Evolutionary conservation across 2,113 vertebrate genomes (phyloP), one percentile per base, ranked within the genome.

Genomic region (Piliocolobus tephrosceles): DNA sequence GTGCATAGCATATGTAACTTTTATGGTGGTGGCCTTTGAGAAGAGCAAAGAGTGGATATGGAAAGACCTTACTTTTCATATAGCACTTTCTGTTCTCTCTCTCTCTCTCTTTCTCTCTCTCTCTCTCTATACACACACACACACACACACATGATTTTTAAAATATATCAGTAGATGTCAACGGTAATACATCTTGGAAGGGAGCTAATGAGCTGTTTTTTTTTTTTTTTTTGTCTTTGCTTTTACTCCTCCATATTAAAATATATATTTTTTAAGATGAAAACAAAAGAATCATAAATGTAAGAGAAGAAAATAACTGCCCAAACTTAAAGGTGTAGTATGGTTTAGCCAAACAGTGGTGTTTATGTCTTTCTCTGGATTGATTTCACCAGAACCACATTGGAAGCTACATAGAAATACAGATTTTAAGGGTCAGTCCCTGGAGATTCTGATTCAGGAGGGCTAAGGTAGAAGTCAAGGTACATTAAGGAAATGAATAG

Each of bases 301-400:
- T 45, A 25, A 20, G n/a, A 45, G 14, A 82, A 85, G 22, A 12
- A 78, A 35, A 88, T 27, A 12, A 22, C 18, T 22, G 38, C 11
- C 1, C 1, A 20, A 22, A 32, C 13, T 16, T n/a, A 35, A 86
- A 45, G 57, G 3, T 11, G 0, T 3, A 8, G 3, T 11, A 3
- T 17, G 10, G 4, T 50, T 58, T 35, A 38, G 32, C 4, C 22
- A 6, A 22, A 5, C 3, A 12, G 81, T n/a, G 20, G 23, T 30
- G 78, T 50, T n/a, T n/a, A 3, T 14, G 30, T 18, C 22, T 75
- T 79, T 78, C 38, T 68, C 20, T 25, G 16, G 57, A 30, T 14
- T 9, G 27, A 0, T 11, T 17, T 3, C n/a, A 23, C 47, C 35
- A 88, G 68, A 61, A n/a, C 40, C 6, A 3, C 25, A 2, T 0